Conservation (phyloP, 1,140 invertebrate species). For the Homarus americanus region DNA sequence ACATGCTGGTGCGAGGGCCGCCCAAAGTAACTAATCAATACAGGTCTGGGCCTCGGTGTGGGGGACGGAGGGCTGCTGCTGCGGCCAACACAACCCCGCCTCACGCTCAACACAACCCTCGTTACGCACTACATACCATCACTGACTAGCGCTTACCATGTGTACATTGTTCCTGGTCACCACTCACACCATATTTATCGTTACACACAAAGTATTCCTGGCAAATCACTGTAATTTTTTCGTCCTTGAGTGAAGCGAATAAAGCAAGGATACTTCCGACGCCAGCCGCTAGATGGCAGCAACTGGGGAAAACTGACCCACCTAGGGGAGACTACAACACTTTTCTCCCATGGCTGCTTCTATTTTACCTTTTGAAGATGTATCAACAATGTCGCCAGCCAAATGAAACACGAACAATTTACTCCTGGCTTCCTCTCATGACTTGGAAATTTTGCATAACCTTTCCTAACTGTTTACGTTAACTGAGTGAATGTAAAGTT, state of each 20-base stretch:
- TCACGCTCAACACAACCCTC: neutral
- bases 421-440: too few relatives aligned
- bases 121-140: neutral
- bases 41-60: slow-evolving; percentile 13
- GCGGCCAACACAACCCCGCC: neutral
- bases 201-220: slow-evolving; percentile 25
- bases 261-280: slow-evolving; percentile 20
- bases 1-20: slow-evolving; percentile 1
- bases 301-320: neutral
- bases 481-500: too few relatives aligned
- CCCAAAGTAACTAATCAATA: slow-evolving; percentile 36
- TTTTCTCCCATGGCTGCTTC: too few relatives aligned
- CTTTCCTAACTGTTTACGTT: too few relatives aligned
- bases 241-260: slow-evolving; percentile 39
- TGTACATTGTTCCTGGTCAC: slow-evolving; percentile 17
- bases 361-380: too few relatives aligned
- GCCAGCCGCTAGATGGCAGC: slow-evolving; percentile 26
- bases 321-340: neutral
- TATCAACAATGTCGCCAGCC: too few relatives aligned
- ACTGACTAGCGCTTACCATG: neutral
- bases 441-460: too few relatives aligned
- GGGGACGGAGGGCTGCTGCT: neutral
- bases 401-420: too few relatives aligned
- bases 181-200: slow-evolving; percentile 28
- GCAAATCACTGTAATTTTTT: slow-evolving; percentile 40